Evolutionary conservation across 2,888 invertebrate genomes (phyloP).

Genomic region (Diarsia mendica): DNA sequence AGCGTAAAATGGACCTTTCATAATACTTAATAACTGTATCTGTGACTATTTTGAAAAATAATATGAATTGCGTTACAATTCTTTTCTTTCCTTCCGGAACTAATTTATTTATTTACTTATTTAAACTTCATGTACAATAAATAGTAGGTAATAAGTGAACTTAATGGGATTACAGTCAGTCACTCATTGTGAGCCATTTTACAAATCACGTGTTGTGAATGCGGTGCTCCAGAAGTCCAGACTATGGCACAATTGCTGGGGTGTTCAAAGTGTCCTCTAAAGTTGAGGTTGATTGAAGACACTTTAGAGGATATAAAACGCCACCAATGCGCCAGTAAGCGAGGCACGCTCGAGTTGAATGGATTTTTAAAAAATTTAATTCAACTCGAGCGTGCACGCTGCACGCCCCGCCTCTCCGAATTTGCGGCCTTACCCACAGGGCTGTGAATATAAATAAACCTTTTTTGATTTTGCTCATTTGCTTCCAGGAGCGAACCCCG

Average conservation of each 20-base stretch:
- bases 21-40: too few relatives aligned
- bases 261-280: background rate
- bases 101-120: background rate
- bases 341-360: too few relatives aligned
- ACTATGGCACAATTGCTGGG: background rate
- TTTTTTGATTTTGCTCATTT: background rate
- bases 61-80: too few relatives aligned
- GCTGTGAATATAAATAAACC: background rate
- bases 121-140: too few relatives aligned
- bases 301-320: background rate
- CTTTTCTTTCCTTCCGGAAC: background rate
- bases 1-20: too few relatives aligned
- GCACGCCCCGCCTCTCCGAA: too few relatives aligned
- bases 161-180: too few relatives aligned
- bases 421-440: background rate
- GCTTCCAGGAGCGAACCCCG: conserved; percentile 88
- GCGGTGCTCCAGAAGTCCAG: background rate
- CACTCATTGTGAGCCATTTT: background rate
- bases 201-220: background rate
- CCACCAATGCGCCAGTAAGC: background rate
- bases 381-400: too few relatives aligned
- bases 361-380: too few relatives aligned
- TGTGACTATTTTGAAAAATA: too few relatives aligned
- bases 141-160: too few relatives aligned
- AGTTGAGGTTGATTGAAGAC: background rate